These are phyloP conservation scores for Echinometra lucunter DNA, from an alignment of 53 echinoderm and acorn worm species.

Conservation along the genomic window DNA sequence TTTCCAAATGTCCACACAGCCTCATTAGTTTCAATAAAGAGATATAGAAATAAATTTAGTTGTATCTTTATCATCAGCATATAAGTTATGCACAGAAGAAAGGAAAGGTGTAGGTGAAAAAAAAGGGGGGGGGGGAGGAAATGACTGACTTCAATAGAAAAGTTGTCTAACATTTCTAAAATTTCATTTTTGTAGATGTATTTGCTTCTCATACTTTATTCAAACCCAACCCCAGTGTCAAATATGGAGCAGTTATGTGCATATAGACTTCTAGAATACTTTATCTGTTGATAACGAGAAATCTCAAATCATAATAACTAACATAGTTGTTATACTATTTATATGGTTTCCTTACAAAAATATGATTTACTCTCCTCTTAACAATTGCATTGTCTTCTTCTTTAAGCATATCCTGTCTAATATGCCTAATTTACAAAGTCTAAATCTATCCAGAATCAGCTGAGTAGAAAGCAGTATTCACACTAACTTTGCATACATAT, in stretches of 20 bases:
- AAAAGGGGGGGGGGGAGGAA: no score
- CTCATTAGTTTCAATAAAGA: neutral
- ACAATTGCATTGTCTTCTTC: neutral
- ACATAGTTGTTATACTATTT: neutral
- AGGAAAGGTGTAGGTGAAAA: no score
- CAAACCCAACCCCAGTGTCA: no score
- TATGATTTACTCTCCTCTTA: neutral
- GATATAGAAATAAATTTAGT: neutral
- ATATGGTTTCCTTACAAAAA: neutral
- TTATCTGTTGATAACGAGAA: no score
- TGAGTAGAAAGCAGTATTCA: neutral
- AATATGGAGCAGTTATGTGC: neutral
- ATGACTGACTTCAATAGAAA: no score
- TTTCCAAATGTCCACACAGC: neutral
- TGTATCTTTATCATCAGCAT: no score
- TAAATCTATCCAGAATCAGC: neutral
- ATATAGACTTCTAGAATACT: neutral
- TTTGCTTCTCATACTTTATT: no score
- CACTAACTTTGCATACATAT: constrained; percentile 4
- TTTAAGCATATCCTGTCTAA: neutral
- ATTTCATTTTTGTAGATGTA: no score
- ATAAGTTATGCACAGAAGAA: no score
- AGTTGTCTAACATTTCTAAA: no score
- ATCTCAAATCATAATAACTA: no score
- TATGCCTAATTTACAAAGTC: neutral